Base-by-base conservation (phyloP, 1,140 invertebrate genomes). In the Drosophila varians region DNA sequence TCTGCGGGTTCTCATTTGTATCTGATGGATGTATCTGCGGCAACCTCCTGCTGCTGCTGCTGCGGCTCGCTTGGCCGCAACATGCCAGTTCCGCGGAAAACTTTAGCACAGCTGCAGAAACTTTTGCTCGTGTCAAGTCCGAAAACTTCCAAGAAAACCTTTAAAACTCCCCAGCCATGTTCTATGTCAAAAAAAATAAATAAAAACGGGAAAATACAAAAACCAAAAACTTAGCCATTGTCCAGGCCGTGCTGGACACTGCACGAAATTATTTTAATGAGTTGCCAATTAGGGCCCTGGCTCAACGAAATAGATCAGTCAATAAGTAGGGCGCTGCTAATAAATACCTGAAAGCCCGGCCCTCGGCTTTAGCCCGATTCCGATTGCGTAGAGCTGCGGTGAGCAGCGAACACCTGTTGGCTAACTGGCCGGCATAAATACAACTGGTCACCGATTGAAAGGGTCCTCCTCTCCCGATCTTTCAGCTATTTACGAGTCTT, bases 241-340 rank as follows among this genome's bases (percentile, higher is more conserved):
- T 56, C 78, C 78, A 77, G 77, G 82, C 74, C 64, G n/a, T 28
- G 9, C 77, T 74, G 42, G 45, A 31, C 23, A 14, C 46, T 21
- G 66, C 78, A 83, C 73, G 56, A 80, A 77, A 82, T 80, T 80
- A 82, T 80, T 82, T 82, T 83, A 82, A 83, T 82, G 77, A 82
- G 77, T 82, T 83, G 77, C 77, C 77, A 82, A 82, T 82, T 82
- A 82, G 74, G 75, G 8, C 31, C 7, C 9, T 21, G 25, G 38
- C 8, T 43, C 48, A 66, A 19, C 46, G 61, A 64, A 80, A 80
- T 80, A 80, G 77, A 80, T 80, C 77, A 80, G 72, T 49, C 64
- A 70, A 28, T 45, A 11, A 49, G 28, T 18, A 18, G 48, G 45
- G 25, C 36, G 19, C 42, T 53, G 68, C 77, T 82, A 82, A 82